Conservation (phyloP, 2,113 vertebrate genomes). For the Meles meles region DNA sequence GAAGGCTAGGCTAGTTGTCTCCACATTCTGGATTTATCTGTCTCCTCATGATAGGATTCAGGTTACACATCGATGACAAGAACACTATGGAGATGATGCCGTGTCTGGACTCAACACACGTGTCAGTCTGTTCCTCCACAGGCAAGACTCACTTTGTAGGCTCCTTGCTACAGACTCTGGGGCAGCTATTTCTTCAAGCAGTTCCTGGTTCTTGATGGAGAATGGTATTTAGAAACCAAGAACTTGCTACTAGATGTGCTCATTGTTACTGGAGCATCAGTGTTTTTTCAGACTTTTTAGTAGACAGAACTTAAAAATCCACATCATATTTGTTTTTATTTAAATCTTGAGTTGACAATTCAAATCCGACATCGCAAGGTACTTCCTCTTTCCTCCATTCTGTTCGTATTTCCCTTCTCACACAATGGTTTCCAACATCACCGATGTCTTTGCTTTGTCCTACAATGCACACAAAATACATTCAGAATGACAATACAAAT, state of each 20-base stretch:
- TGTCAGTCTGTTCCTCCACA: not conserved
- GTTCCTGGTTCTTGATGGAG: not conserved
- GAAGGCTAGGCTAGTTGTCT: not conserved
- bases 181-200: not conserved
- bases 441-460: not conserved
- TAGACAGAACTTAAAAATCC: not conserved
- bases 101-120: not conserved
- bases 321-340: not conserved
- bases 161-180: not conserved
- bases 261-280: not conserved
- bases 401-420: not conserved
- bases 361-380: not conserved
- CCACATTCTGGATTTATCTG: not conserved
- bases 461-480: not conserved
- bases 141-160: not conserved
- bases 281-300: not conserved
- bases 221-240: conserved; percentile 3
- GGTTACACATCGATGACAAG: not conserved
- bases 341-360: not conserved
- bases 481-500: not conserved
- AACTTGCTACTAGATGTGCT: not conserved
- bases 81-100: not conserved
- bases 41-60: not conserved
- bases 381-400: not conserved
- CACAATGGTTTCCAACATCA: not conserved